Percentiles rank a stretch among this genome's conserved stretches.
phyloP scores from a whole-genome alignment of 2,113 vertebrate species.

The Ageneiosus marmoratus region DNA sequence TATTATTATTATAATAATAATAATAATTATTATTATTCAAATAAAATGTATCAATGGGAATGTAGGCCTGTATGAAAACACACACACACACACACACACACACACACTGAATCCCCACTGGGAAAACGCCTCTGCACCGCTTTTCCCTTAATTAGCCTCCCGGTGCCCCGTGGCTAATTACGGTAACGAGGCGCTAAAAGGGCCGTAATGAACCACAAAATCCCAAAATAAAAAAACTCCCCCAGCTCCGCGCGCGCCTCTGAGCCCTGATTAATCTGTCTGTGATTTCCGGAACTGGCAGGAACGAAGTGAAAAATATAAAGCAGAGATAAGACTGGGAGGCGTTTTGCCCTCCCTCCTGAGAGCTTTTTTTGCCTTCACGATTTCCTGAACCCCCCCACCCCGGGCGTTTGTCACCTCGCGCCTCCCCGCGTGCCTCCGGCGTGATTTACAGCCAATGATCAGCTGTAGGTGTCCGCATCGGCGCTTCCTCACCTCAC shows the following conservation, averaged over 20 bases:
- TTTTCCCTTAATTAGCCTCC: constrained; percentile 53
- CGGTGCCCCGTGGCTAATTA: constrained; percentile 55
- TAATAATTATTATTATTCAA: background rate
- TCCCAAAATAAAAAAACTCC: constrained; percentile 36
- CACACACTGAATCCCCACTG: constrained; percentile 41
- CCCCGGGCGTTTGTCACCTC: constrained; percentile 40
- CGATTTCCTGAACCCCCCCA: constrained; percentile 2
- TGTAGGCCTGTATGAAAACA: background rate
- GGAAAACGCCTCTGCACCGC: constrained; percentile 44
- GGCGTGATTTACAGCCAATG: constrained; percentile 78
- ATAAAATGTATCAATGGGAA: background rate
- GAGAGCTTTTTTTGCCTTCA: background rate
- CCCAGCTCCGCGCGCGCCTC: constrained; percentile 5
- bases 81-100: constrained; percentile 15
- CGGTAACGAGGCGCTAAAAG: constrained; percentile 56
- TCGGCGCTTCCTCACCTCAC: constrained; percentile 76
- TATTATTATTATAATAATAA: background rate
- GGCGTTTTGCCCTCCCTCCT: background rate
- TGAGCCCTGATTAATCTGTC: constrained; percentile 47
- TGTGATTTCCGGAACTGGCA: constrained; percentile 33
- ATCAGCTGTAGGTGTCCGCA: constrained; percentile 71
- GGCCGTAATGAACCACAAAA: constrained; percentile 56
- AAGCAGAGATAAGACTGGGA: background rate
- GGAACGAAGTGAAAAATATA: constrained; percentile 5
- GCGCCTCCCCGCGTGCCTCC: constrained; percentile 62